Base-by-base conservation (phyloP, 2,888 invertebrate genomes). In the Dusona sp. region DNA sequence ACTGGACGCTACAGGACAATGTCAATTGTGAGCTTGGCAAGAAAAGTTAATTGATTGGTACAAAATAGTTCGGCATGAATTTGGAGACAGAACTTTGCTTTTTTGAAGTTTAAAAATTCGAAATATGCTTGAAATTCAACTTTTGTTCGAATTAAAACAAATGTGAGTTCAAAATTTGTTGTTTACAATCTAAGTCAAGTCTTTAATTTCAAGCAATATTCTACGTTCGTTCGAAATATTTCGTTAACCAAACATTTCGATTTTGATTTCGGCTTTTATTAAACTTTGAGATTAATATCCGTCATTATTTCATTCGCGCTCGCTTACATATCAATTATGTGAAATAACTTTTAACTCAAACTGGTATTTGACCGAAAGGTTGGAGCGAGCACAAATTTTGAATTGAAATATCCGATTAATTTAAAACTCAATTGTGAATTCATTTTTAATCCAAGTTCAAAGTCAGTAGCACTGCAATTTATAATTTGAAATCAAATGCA, bases 1-100 rank as follows among this genome's bases (percentile, higher is more conserved):
- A 61, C 61, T 61, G 61, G 61, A 61, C 29, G 61, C 16, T 61
- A 61, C 16, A 16, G 61, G 29, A 61, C 61, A 61, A 61, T 61
- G 7, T 29, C 19, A 29, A 13, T 16, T 7, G 25, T 29, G 61
- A 16, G 29, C 16, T 61, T 29, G 29, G 29, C 13, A 13, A 16
- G 29, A 11, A 6, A 29, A 29, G 29, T 61, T 29, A 4, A 29
- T 61, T 16, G 29, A 29, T 61, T 61, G 0, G 29, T 16, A 13
- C 16, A 16, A 61, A 61, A 61, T 61, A 16, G 16, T 29, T 29
- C 16, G 11, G 16, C 13, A 7, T 16, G 16, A 0, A 25, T 29
- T 4, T 0, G 16, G 11, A 13, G 13, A 61, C 29, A 0, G 1
- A 29, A 29, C 29, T 61, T 61, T 29, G 29, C 16, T 61, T 0